Percentiles rank a stretch among this genome's conserved stretches.
Evolutionary conservation across 2,113 vertebrate genomes (phyloP).

Genomic region (Lonchura striata): DNA sequence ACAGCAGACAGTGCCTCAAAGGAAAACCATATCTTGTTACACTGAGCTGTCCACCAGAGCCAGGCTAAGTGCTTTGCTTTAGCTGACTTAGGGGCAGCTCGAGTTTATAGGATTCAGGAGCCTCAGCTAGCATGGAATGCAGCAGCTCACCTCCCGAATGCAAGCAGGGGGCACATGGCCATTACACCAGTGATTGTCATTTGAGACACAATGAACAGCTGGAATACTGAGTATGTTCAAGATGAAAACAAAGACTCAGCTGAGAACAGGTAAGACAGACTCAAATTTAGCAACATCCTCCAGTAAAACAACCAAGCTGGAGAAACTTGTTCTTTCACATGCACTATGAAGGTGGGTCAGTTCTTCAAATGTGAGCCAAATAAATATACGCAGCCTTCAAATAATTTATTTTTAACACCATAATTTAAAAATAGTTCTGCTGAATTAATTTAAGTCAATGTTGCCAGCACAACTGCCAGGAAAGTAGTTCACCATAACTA

Average conservation of each 20-base stretch:
- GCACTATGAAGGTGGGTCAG: neutral
- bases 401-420: neutral
- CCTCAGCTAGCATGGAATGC: neutral
- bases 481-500: neutral
- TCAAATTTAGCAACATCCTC: neutral
- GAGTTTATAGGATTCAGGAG: neutral
- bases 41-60: neutral
- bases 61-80: neutral
- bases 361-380: neutral
- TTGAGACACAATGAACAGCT: neutral
- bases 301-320: neutral
- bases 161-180: neutral
- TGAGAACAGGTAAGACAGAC: neutral
- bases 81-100: neutral
- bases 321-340: neutral
- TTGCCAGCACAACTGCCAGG: neutral
- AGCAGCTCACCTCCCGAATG: neutral
- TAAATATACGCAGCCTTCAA: neutral
- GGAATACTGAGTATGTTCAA: neutral
- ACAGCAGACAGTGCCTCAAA: neutral
- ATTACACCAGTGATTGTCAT: neutral
- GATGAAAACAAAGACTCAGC: neutral
- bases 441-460: neutral
- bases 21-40: neutral
- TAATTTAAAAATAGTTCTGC: neutral